Base-by-base conservation (phyloP, 2,888 invertebrate species). In the Conomelus anceps region DNA sequence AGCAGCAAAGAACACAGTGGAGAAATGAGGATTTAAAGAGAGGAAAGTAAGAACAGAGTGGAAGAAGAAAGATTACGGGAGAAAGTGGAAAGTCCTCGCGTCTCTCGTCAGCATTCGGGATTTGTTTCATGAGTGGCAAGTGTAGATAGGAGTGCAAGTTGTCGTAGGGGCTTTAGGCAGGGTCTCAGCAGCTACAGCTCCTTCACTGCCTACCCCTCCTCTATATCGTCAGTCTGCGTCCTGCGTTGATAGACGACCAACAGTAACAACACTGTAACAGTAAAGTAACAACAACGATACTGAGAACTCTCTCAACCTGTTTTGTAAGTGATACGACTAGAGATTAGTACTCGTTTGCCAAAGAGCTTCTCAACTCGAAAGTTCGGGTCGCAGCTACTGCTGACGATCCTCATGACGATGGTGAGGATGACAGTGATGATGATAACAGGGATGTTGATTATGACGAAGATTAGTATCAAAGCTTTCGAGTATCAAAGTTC, bases 51-150 rank as follows among this genome's bases (percentile, higher is more conserved):
- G n/a, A 63, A 63, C n/a, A 63, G 63, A n/a, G 63, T 63, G 63
- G 11, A 63, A 63, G n/a, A n/a, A 63, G 63, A n/a, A 63, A 63
- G 63, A 63, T 63, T 63, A n/a, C 63, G n/a, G 63, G 63, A n/a
- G 63, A 63, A 63, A 63, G 63, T 63, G n/a, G n/a, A 7, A n/a
- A 20, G 63, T 63, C 26, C 26, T 26, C 26, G 4, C 63, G 41
- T 41, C 63, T 63, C 7, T n/a, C 63, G 63, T 63, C 63, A 85
- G 85, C 24, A 86, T 86, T 86, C 22, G 29, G 86, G 24, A 86
- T 86, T 86, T 86, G 86, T 86, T 86, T 86, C 29, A 86, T 63
- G 86, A 86, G 86, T 86, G 86, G 86, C 86, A 86, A 86, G 86
- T 86, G 86, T 0, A 26, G 86, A 86, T 86, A 86, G 86, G 26